Base-by-base conservation (phyloP, 53 echinoderm and acorn worm genomes). In the Luidia sarsii region DNA sequence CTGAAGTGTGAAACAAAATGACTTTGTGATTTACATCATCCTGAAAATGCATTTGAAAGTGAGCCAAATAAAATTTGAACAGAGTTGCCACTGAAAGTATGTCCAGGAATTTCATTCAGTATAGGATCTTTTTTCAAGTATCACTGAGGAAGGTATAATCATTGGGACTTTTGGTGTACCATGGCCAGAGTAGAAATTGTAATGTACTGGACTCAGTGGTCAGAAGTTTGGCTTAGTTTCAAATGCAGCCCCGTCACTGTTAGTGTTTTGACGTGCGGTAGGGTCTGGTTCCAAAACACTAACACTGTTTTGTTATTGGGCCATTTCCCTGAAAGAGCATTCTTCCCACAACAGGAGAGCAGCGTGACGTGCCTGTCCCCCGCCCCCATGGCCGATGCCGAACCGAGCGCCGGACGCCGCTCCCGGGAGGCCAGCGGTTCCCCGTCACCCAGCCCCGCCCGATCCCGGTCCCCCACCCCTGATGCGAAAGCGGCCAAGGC, bases 241-340 rank as follows among this genome's bases (percentile, higher is more conserved):
- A 43, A 41, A 59, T 77, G 77, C 20, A n/a, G n/a, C n/a, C n/a
- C n/a, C n/a, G 32, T 57, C 77, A 77, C 61, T 59, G 72, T 31
- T 39, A 41, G 77, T 77, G 60, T 77, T 31, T 16, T 41, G 35
- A n/a, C n/a, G n/a, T n/a, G n/a, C n/a, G 59, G 27, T 48, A 61
- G 77, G 30, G 46, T 61, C 60, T 59, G 61, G 59, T 60, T 77
- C 77, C 7, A 60, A 77, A 77, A 86, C 80, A 80, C 89, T 89
- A 89, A 89, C 89, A 89, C 75, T 77, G 65, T 83, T 89, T 89
- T 89, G 82, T 89, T 80, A 64, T 89, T 80, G 75, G 89, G 74
- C 83, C 72, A 82, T 89, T 89, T 79, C 83, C 79, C 89, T 89
- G 82, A 82, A 89, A 89, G 89, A 83, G 82, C 77, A 82, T 89